Evolutionary conservation across 2,888 invertebrate species (phyloP).

Genomic region (Polyommatus icarus): DNA sequence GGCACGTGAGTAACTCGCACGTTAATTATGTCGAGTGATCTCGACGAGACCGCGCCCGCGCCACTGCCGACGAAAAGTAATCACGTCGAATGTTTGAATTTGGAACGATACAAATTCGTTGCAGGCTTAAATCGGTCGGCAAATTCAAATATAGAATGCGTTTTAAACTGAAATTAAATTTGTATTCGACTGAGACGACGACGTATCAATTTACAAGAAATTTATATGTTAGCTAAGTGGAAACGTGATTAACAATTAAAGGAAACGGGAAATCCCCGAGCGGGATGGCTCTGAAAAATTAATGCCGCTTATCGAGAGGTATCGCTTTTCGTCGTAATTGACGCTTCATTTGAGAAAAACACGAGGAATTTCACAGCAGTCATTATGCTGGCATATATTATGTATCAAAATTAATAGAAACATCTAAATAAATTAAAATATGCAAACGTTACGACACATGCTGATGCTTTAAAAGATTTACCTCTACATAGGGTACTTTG

Average conservation of each 20-base stretch:
- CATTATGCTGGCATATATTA: too few species aligned
- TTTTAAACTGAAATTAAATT: constrained; percentile 30
- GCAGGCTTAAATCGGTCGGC: constrained; percentile 39
- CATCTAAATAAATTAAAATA: too few species aligned
- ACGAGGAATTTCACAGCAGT: too few species aligned
- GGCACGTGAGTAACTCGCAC: constrained; percentile 75
- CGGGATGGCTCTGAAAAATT: constrained; percentile 14
- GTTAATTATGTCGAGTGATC: constrained; percentile 75
- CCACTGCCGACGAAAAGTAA: constrained; percentile 58
- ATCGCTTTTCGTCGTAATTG: not conserved
- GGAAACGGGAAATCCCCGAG: constrained; percentile 5
- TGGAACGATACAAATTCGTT: constrained; percentile 48
- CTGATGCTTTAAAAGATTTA: too few species aligned
- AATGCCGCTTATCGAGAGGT: not conserved
- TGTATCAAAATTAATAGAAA: too few species aligned
- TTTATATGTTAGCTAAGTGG: constrained; percentile 18
- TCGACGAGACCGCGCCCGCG: constrained; percentile 49
- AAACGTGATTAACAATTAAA: constrained; percentile 28
- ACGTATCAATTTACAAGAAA: constrained; percentile 16
- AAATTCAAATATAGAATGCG: constrained; percentile 30
- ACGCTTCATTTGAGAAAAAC: not conserved
- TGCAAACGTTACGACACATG: too few species aligned
- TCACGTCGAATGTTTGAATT: constrained; percentile 59
- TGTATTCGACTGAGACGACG: not conserved
- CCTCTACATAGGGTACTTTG: not conserved